Evolutionary conservation across 1,140 invertebrate species (phyloP).

Genomic region (Hypsibius dujardini): DNA sequence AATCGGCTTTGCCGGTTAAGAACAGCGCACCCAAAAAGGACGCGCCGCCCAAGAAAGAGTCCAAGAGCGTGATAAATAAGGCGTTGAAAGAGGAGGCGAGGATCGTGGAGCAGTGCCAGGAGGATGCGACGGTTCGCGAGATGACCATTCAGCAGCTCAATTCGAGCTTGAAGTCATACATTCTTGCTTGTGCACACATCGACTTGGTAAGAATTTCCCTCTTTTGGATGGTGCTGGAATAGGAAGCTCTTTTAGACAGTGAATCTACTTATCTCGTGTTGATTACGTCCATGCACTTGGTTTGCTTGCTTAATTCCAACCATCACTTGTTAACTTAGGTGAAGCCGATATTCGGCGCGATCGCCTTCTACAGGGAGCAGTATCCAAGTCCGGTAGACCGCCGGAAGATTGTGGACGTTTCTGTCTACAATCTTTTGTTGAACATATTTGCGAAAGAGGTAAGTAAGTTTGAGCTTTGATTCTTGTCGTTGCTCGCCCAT

Average conservation of each 20-base stretch:
- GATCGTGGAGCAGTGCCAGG: no score
- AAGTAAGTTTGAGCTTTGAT: not conserved
- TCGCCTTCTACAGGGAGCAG: not conserved
- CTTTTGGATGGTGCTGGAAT: no score
- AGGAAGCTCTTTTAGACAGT: no score
- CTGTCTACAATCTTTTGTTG: not conserved
- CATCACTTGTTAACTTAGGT: slow-evolving; percentile 7
- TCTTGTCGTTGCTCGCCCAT: no score
- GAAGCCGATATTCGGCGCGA: not conserved
- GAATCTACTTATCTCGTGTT: not conserved
- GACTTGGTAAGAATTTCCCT: slow-evolving; percentile 3
- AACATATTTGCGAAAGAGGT: slow-evolving; percentile 15
- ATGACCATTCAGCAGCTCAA: no score
- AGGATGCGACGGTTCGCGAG: no score
- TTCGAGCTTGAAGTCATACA: slow-evolving; percentile 3
- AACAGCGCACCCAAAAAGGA: no score
- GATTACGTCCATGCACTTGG: not conserved
- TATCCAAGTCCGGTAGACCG: not conserved
- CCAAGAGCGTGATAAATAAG: no score
- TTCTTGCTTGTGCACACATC: not conserved
- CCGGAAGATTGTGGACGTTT: not conserved
- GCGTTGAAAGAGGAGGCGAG: no score
- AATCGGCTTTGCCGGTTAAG: no score
- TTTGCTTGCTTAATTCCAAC: not conserved
- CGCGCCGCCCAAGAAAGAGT: no score